phyloP scores from a whole-genome alignment of 2,113 vertebrate species.

The Leucopsar rothschildi region DNA sequence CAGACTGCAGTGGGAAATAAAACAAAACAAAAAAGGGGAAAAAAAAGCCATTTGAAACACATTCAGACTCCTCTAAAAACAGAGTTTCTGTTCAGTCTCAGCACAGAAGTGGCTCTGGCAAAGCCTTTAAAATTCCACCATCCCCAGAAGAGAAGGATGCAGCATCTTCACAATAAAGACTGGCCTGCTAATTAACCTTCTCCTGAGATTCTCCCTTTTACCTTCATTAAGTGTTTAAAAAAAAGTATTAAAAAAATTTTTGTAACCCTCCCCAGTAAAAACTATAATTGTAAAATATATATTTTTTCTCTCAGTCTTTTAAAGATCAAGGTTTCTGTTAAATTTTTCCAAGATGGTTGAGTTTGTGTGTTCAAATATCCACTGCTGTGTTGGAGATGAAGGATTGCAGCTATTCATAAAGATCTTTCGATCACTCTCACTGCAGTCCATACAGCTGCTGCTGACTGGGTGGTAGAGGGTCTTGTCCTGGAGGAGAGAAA shows the following conservation, averaged over 20 bases:
- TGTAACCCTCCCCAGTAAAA: slow-evolving; percentile 69
- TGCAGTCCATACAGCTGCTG: slow-evolving; percentile 85
- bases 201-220: slow-evolving; percentile 70
- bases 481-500: slow-evolving; percentile 76
- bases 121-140: slow-evolving; percentile 44
- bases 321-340: slow-evolving; percentile 75
- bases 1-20: not conserved
- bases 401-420: slow-evolving; percentile 85
- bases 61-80: slow-evolving; percentile 51
- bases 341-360: slow-evolving; percentile 80
- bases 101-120: slow-evolving; percentile 35
- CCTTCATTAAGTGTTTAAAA: slow-evolving; percentile 59
- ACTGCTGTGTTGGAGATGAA: slow-evolving; percentile 79
- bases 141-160: slow-evolving; percentile 54
- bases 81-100: slow-evolving; percentile 44
- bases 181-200: slow-evolving; percentile 61
- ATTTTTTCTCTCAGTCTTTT: slow-evolving; percentile 44
- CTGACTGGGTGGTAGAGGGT: slow-evolving; percentile 84
- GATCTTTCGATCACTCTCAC: slow-evolving; percentile 75
- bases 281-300: slow-evolving; percentile 72
- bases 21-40: not conserved
- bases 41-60: not conserved
- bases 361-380: slow-evolving; percentile 87
- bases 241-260: slow-evolving; percentile 65
- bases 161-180: slow-evolving; percentile 69